These are phyloP conservation scores for Caenorhabditis tropicalis DNA, from an alignment of 1,140 invertebrate genomes.

Conservation along the genomic window DNA sequence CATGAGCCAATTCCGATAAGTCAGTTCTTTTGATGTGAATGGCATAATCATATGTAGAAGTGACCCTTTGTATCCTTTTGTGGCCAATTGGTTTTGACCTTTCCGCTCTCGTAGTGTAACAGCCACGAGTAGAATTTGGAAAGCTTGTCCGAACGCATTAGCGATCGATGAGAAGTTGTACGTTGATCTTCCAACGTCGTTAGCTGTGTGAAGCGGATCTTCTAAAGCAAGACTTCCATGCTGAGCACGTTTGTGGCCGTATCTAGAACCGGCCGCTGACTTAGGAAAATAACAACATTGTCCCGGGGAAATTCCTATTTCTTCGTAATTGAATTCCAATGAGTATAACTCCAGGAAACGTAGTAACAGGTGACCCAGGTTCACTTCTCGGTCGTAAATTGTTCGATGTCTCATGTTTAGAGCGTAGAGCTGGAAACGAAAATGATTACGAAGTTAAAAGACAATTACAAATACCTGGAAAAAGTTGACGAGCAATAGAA, in stretches of 20 bases:
- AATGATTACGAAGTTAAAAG: background rate
- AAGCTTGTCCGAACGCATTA: slow-evolving; percentile 8
- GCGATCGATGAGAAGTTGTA: slow-evolving; percentile 26
- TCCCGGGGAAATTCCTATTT: slow-evolving; percentile 46
- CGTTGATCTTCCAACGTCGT: slow-evolving; percentile 8
- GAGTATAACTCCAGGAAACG: slow-evolving; percentile 52
- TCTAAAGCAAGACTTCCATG: slow-evolving; percentile 37
- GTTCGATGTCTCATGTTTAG: slow-evolving; percentile 19
- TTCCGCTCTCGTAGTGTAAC: slow-evolving; percentile 25
- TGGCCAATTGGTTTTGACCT: background rate
- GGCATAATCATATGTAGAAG: slow-evolving; percentile 47
- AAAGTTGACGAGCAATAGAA: slow-evolving; percentile 97
- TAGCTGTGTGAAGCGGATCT: slow-evolving; percentile 38
- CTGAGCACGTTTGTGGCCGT: slow-evolving; percentile 7
- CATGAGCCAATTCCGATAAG: slow-evolving; percentile 49
- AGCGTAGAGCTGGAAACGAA: slow-evolving; percentile 34
- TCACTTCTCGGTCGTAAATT: slow-evolving; percentile 39
- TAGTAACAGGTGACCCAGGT: slow-evolving; percentile 49
- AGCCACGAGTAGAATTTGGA: slow-evolving; percentile 2
- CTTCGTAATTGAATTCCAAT: slow-evolving; percentile 46
- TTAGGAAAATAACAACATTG: slow-evolving; percentile 37
- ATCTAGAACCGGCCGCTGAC: background rate
- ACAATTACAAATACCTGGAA: slow-evolving; percentile 79
- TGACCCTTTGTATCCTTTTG: slow-evolving; percentile 16
- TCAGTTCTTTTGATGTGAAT: slow-evolving; percentile 45